phyloP scores from a whole-genome alignment of 1,140 invertebrate genomes.

The Paraescarpia echinospica region DNA sequence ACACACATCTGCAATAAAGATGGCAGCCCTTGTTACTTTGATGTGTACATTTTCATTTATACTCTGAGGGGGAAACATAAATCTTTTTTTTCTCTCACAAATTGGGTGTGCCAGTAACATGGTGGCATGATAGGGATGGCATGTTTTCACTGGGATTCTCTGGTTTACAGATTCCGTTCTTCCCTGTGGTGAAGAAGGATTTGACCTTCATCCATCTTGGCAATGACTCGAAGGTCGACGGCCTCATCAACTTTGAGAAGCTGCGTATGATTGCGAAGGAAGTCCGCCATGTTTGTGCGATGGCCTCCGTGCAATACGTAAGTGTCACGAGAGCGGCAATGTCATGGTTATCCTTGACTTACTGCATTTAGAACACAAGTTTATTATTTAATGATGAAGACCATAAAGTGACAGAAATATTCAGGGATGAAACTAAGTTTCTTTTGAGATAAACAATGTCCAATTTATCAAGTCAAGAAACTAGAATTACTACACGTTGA shows the following conservation, averaged over 20 bases:
- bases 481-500: not conserved
- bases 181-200: constrained; percentile 76
- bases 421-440: not conserved
- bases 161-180: constrained; percentile 75
- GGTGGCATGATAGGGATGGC: not conserved
- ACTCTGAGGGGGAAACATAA: no score
- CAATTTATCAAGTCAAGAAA: no score
- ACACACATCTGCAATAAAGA: no score
- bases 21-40: no score
- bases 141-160: not conserved
- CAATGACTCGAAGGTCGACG: constrained; percentile 92
- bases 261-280: constrained; percentile 98
- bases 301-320: constrained; percentile 86
- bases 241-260: constrained; percentile 94
- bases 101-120: constrained; percentile 38
- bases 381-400: not conserved
- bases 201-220: constrained; percentile 96
- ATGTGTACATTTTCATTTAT: no score
- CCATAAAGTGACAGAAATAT: constrained; percentile 9
- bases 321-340: constrained; percentile 33
- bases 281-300: constrained; percentile 86
- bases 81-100: no score
- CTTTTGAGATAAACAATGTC: not conserved
- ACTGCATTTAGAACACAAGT: not conserved
- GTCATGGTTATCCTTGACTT: not conserved